Base-by-base conservation (phyloP, 2,888 invertebrate genomes). In the Ectropis crepuscularia region DNA sequence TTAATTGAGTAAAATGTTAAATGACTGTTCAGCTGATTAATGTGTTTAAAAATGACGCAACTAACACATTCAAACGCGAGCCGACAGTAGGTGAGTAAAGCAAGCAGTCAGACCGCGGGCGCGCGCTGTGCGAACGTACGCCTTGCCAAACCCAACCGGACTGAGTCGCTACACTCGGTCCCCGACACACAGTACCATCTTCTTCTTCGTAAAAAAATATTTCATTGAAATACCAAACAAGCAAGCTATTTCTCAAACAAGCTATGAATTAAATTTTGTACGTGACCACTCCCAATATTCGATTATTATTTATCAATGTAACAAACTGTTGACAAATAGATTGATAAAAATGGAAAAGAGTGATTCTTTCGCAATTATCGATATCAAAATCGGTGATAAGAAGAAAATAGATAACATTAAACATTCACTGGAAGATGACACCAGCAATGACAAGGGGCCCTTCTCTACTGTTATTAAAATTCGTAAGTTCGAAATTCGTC, bases 281-380 rank as follows among this genome's bases (percentile, higher is more conserved):
- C 57, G 49, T 58, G 57, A 54, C 55, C 49, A 41, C 10, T 51
- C 16, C 11, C 39, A 53, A 53, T 5, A 53, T 37, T 38, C n/a
- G 6, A 45, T 38, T 48, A n/a, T n/a, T n/a, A n/a, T n/a, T n/a
- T n/a, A 61, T 11, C 6, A 57, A 16, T 49, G 49, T n/a, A 45
- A 50, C 12, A 55, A 46, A 66, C 61, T 57, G 53, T 59, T 64
- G 55, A 50, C 51, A 54, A 59, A 60, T 54, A 54, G 47, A 57
- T 43, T 60, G 46, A 78, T 66, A 60, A 89, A 77, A 60, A 89
- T 89, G 89, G 86, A 88, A 73, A 84, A 83, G 67, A 82, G 80
- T 78, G 84, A 85, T 57, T 80, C 88, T n/a, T 90, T 88, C 70
- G 82, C 88, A 67, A 85, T 90, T 63, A 76, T 90, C 71, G 87